Percentiles rank a stretch among this genome's conserved stretches.
phyloP scores from a whole-genome alignment of 2,113 vertebrate genomes.

The Ciconia maguari region DNA sequence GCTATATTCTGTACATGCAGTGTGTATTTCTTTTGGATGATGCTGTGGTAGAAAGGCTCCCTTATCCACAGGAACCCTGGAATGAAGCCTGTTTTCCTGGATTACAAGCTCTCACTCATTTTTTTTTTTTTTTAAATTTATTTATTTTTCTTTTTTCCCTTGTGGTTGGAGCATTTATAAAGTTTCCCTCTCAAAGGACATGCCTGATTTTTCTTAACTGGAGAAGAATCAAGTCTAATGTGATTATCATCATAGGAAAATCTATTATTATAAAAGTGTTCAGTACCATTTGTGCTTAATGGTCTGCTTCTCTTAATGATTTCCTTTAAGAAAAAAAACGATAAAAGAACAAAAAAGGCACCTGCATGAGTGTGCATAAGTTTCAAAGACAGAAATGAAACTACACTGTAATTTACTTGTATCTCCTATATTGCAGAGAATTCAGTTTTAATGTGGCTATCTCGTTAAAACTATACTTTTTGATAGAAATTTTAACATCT shows the following conservation, averaged over 20 bases:
- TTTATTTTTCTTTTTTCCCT: background rate
- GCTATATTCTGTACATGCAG: rapidly evolving
- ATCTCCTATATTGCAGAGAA: background rate
- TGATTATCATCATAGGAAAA: background rate
- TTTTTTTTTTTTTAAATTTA: background rate
- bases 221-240: background rate
- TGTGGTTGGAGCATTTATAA: background rate
- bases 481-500: background rate
- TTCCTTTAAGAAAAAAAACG: background rate
- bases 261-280: background rate
- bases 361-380: background rate
- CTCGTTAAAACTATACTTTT: background rate
- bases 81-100: background rate
- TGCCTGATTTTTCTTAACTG: background rate
- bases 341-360: background rate
- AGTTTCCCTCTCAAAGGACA: background rate
- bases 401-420: background rate
- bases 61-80: background rate
- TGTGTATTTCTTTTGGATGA: background rate
- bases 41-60: background rate
- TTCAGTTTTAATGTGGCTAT: background rate
- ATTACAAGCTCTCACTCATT: background rate
- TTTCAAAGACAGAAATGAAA: background rate
- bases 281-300: background rate
- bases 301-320: background rate